Evolutionary conservation across 2,113 vertebrate species (phyloP).

Genomic region (Crotalus viridis): DNA sequence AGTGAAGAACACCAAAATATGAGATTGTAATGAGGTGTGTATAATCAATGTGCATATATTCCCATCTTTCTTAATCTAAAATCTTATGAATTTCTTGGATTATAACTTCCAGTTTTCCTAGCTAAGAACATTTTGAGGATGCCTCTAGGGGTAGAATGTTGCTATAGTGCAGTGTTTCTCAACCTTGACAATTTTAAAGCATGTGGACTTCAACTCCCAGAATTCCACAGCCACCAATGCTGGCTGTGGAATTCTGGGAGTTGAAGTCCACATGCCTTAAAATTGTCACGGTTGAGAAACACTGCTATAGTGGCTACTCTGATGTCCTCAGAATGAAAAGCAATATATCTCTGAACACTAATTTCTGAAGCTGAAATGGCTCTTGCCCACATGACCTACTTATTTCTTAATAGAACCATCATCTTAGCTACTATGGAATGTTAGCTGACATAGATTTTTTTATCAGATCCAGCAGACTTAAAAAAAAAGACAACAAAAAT

Average conservation of each 20-base stretch:
- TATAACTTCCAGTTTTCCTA: background rate
- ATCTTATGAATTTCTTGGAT: background rate
- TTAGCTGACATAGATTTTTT: background rate
- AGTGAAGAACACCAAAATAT: background rate
- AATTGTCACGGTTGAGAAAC: no score
- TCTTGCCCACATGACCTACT: background rate
- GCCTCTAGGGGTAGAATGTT: background rate
- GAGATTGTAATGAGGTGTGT: background rate
- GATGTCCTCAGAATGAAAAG: background rate
- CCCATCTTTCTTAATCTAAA: background rate
- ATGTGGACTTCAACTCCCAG: no score
- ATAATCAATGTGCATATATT: background rate
- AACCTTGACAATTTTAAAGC: no score
- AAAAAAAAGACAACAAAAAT: background rate
- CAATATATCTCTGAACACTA: background rate
- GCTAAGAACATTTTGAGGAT: background rate
- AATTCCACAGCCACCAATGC: no score
- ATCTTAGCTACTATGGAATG: background rate
- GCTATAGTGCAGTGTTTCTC: background rate
- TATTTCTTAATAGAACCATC: background rate
- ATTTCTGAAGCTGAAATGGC: background rate
- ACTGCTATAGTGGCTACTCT: background rate
- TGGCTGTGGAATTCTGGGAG: no score
- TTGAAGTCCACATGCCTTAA: no score
- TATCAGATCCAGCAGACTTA: background rate